Base-by-base conservation (phyloP, 2,113 vertebrate species). In the Ondatra zibethicus region DNA sequence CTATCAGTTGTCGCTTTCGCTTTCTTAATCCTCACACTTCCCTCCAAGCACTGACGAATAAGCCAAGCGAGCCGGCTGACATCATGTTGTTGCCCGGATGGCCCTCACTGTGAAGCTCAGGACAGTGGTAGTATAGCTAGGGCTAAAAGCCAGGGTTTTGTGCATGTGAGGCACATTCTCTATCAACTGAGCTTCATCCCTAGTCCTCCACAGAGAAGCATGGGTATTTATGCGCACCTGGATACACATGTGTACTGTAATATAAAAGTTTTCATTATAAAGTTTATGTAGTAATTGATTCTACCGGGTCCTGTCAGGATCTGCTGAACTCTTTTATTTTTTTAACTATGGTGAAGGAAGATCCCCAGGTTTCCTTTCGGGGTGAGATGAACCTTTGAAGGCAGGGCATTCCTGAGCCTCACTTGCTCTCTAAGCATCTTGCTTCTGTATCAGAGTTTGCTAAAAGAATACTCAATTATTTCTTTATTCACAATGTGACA, bases 401-500 rank as follows among this genome's bases (percentile, higher is more conserved):
- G 17, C 19, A 13, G 19, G 55, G 12, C 9, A 36, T 33, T 13
- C 31, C 33, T 12, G 33, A 36, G 31, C 33, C 10, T 39, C 36
- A 25, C 14, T 82, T 72, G n/a, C n/a, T 65, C 13, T 17, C 52
- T 76, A 93, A 78, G 47, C 61, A 16, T 78, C 55, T 61, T 80
- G 70, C 81, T 89, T 66, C 21, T 63, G 25, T 72, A 9, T 10
- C 45, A 36, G 50, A n/a, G 29, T 72, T 45, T 84, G 3, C 42
- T 55, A 61, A 75, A 68, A 42, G 63, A 81, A 23, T 65, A 39
- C 58, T 63, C 16, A 16, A 3, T 65, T 77, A 80, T 88, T 78
- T 91, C 42, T 93, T 89, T 85, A 75, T 97, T 84, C 45, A 63
- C 63, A 45, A 7, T 75, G 21, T 70, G 77, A 68, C 52, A 82